Conservation (phyloP, 2,113 vertebrate genomes). For the Hypomesus transpacificus region DNA sequence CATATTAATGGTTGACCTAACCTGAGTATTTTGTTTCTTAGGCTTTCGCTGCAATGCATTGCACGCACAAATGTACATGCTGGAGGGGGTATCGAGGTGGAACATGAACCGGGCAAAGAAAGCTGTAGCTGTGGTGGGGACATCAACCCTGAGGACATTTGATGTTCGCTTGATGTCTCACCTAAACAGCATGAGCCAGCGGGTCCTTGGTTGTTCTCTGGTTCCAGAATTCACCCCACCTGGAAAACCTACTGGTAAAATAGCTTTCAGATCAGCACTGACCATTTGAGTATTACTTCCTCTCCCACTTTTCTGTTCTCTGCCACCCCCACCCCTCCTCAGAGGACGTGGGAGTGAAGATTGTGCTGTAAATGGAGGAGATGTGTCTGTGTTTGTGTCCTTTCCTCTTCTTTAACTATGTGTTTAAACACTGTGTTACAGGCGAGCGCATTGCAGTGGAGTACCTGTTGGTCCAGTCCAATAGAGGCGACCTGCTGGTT, state of each 20-base stretch:
- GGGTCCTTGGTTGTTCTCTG: conserved; percentile 21
- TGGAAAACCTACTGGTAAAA: background rate
- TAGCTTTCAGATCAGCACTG: too few relatives aligned
- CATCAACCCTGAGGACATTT: conserved; percentile 2
- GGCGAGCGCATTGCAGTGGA: conserved; percentile 36
- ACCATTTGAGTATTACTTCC: too few relatives aligned
- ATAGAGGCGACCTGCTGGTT: conserved; percentile 34
- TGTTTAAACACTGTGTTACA: conserved; percentile 10
- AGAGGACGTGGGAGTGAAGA: too few relatives aligned
- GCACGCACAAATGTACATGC: too few relatives aligned
- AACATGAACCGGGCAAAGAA: conserved; percentile 11
- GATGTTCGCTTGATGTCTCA: conserved; percentile 25
- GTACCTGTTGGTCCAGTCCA: conserved; percentile 29
- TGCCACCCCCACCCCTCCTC: too few relatives aligned
- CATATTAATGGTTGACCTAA: too few relatives aligned
- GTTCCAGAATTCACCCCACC: conserved; percentile 27
- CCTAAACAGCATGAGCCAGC: conserved; percentile 20
- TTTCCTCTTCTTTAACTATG: background rate
- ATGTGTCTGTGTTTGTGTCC: background rate
- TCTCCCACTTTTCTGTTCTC: too few relatives aligned
- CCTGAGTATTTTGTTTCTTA: too few relatives aligned
- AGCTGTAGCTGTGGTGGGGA: conserved; percentile 6
- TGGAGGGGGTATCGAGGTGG: background rate
- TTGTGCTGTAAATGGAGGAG: too few relatives aligned
- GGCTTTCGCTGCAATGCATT: too few relatives aligned